These are phyloP conservation scores for Drosophila suzukii DNA, from an alignment of 1,140 invertebrate genomes.

Conservation along the genomic window DNA sequence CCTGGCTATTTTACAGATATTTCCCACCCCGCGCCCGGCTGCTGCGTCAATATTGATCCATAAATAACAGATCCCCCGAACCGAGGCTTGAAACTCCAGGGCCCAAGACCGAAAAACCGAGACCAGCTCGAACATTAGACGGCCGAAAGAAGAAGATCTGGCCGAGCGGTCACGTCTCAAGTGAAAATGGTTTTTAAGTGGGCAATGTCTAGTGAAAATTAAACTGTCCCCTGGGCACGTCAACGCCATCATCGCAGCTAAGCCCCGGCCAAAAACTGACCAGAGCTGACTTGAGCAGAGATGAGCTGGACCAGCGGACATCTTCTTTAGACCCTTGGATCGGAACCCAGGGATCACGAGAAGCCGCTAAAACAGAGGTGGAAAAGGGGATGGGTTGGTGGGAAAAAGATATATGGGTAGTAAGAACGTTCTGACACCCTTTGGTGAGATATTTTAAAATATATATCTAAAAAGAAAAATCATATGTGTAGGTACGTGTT, in stretches of 20 bases:
- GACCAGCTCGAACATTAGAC: slow-evolving; percentile 55
- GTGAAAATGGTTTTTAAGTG: slow-evolving; percentile 82
- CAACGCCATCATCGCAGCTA: slow-evolving; percentile 59
- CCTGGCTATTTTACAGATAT: slow-evolving; percentile 78
- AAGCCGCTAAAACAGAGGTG: slow-evolving; percentile 13
- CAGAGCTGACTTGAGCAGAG: slow-evolving; percentile 10
- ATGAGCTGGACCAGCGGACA: slow-evolving; percentile 24
- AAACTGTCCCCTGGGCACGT: slow-evolving; percentile 81
- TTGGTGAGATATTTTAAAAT: neutral
- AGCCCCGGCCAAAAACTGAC: slow-evolving; percentile 28
- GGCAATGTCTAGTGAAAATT: slow-evolving; percentile 78
- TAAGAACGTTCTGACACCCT: neutral
- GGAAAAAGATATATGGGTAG: no score
- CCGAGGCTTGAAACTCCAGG: slow-evolving; percentile 3
- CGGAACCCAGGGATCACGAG: slow-evolving; percentile 12
- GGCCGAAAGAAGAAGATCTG: slow-evolving; percentile 29
- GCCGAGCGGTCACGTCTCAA: slow-evolving; percentile 74
- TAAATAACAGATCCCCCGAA: slow-evolving; percentile 69
- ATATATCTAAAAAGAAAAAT: no score
- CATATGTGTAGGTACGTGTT: no score
- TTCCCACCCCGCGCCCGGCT: slow-evolving; percentile 28
- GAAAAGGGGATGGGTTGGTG: no score
- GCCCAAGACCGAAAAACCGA: slow-evolving; percentile 18
- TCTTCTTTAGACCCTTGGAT: slow-evolving; percentile 33
- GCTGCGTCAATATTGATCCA: slow-evolving; percentile 80